Base-by-base conservation (phyloP, 2,113 vertebrate genomes). In the Psittacula cyanocephala region DNA sequence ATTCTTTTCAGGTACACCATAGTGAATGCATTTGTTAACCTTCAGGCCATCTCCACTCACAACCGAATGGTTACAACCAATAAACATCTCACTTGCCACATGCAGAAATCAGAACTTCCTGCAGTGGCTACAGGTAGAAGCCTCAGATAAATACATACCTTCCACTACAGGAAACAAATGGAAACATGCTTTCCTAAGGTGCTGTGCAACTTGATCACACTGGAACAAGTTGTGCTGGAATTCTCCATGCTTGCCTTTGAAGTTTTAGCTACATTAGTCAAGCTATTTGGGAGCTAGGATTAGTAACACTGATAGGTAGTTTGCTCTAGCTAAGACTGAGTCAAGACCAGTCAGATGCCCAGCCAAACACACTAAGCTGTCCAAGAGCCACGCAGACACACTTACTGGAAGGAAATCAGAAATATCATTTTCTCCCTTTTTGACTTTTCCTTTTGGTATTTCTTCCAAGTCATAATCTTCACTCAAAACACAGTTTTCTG, bases 401-500 rank as follows among this genome's bases (percentile, higher is more conserved):
- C 99, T 98, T 96, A 99, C 99, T 57, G 99, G 99, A 92, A 99
- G 96, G 11, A 99, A 97, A 96, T 99, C 99, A 2, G 99, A 99
- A 96, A 99, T 39, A 16, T 99, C 98, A 14, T 98, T 97, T 60
- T 96, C 97, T 63, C 91, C 97, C 8, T 31, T 59, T 59, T 59
- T 78, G 68, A 85, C 70, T 93, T 98, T 98, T 85, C 93, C 96
- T 78, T 98, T 98, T 25, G 96, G 96, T 68, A 78, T 60, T 86
- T 97, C 98, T 41, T 98, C 98, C 93, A 97, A 97, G 65, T 97
- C 98, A 70, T 98, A 98, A 52, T 97, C 98, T 80, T 98, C 98
- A 52, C 47, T 75, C 57, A 94, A 27, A 63, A 46, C 37, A 37
- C 33, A 60, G 23, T 74, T 88, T 31, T 95, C 88, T 44, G 57